Evolutionary conservation across 2,797 vertebrate genomes (phyloP).

Genomic region (Picus viridis): DNA sequence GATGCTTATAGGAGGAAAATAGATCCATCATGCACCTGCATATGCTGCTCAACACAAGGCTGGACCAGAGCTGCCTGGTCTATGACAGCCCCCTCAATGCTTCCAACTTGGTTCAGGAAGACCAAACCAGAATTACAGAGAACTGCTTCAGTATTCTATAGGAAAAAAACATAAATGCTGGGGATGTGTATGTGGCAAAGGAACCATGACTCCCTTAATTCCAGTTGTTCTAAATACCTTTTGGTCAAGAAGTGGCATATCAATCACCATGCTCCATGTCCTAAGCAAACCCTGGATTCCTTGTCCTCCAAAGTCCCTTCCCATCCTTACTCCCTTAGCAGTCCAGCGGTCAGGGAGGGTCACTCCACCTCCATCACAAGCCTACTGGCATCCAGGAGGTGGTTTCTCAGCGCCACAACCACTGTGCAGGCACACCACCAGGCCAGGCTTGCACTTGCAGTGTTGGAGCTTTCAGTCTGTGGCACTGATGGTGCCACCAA

Average conservation of each 20-base stretch:
- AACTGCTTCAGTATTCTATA: neutral
- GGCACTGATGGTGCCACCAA: neutral
- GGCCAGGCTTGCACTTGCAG: neutral
- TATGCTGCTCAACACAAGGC: neutral
- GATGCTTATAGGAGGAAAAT: neutral
- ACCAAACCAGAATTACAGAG: neutral
- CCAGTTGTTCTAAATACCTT: neutral
- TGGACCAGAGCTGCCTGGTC: neutral
- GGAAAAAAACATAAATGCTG: neutral
- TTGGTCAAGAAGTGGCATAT: neutral
- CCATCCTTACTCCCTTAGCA: fast-evolving
- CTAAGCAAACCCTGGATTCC: neutral
- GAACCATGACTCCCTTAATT: neutral
- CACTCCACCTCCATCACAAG: neutral
- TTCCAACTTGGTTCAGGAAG: neutral
- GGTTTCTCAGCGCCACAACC: neutral
- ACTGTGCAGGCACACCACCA: no score
- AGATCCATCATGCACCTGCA: neutral
- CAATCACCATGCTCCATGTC: neutral
- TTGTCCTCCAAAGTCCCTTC: neutral
- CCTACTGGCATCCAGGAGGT: neutral
- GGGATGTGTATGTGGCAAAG: neutral
- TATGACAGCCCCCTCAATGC: neutral
- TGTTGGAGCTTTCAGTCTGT: neutral
- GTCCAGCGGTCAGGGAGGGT: neutral